Conservation (phyloP, 2,113 vertebrate species). For the Smithornis capensis region DNA sequence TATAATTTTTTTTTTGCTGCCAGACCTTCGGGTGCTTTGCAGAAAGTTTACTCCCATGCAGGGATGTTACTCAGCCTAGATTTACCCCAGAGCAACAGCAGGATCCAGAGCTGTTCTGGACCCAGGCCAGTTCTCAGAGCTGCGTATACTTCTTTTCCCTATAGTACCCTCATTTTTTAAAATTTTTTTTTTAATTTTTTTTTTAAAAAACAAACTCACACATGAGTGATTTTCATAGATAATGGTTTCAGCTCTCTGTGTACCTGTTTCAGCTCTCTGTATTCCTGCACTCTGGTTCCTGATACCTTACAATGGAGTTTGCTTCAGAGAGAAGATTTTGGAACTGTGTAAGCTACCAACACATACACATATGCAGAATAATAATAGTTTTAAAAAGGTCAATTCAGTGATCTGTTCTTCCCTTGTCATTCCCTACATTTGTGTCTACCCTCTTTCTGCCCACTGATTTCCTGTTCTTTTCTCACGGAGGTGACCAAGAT, state of each 20-base stretch:
- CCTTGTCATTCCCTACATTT: neutral
- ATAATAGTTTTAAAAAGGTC: neutral
- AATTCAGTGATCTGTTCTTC: neutral
- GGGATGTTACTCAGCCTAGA: neutral
- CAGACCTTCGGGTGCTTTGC: neutral
- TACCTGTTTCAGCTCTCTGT: neutral
- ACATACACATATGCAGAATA: neutral
- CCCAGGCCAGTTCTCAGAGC: neutral
- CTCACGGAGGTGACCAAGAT: neutral
- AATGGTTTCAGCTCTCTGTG: neutral
- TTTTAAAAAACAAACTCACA: neutral
- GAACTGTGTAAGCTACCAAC: neutral
- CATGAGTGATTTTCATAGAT: neutral
- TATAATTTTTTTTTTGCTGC: neutral
- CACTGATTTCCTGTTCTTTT: neutral
- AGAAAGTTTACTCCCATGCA: neutral
- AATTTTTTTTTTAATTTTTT: too few species aligned
- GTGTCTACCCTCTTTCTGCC: neutral
- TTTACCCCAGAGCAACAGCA: neutral
- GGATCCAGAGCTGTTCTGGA: neutral
- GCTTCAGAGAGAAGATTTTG: neutral
- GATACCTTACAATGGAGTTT: neutral
- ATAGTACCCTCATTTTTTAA: rapidly evolving
- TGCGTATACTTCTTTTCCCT: neutral
- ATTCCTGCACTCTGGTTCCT: neutral